Base-by-base conservation (phyloP, 2,113 vertebrate genomes). In the Eurystomus gularis region DNA sequence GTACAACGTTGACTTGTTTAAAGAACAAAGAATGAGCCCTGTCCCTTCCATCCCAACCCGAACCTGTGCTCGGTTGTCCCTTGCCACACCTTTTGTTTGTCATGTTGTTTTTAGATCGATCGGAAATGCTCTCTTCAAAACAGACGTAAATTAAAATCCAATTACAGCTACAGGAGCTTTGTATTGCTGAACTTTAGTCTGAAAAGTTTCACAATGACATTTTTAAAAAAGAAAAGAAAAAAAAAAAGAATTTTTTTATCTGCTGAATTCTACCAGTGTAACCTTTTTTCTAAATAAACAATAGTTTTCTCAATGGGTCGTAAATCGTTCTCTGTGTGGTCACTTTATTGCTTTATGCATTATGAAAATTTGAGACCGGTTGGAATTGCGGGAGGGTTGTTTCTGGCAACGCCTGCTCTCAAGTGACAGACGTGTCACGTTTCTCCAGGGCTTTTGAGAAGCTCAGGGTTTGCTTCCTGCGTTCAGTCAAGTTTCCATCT, bases 271-370 rank as follows among this genome's bases (percentile, higher is more conserved):
- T 98, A 98, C 98, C 98, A 98, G 98, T 99, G 99, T 99, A 99
- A 98, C 98, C 98, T 98, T 99, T 99, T 98, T 98, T 99, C 98
- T 98, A 99, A 99, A 99, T 99, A 99, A 99, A 99, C 98, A 97
- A 98, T 99, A 99, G 98, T 99, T 99, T 99, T 99, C 98, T 98
- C 99, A 99, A 99, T 98, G 98, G 98, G 98, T 99, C 98, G 97
- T 98, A 98, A 98, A 98, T 98, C 80, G 70, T 98, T 98, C 97
- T 98, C 52, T 98, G 96, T 95, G 96, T 97, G 97, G 96, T 98
- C 94, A 80, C 91, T 98, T 98, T 82, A 76, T 96, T 95, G 57
- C 77, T 85, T 25, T 52, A 3, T 51, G 40, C 62, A 3, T 48
- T 54, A 14, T 0, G 16, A 17, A 57, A 18, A 18, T 37, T 3